Conservation (phyloP, 2,888 invertebrate genomes). For the Onchidella celtica region DNA sequence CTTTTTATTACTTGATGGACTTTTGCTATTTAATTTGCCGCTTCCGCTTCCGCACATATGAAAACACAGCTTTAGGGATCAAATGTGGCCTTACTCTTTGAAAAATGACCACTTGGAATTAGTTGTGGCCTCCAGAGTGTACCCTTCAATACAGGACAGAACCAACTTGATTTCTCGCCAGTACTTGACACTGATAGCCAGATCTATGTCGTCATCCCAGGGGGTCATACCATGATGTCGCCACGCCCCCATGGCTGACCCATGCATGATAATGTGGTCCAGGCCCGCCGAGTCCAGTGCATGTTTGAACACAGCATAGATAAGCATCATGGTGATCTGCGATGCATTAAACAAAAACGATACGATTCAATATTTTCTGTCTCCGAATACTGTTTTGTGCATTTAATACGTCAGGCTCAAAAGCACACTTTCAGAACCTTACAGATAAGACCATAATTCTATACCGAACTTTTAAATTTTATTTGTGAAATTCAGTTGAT, state of each 20-base stretch:
- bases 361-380: no score
- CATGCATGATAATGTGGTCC: conserved; percentile 38
- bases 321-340: conserved; percentile 4
- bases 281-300: conserved; percentile 19
- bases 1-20: no score
- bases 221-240: conserved; percentile 39
- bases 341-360: neutral
- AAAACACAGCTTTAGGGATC: no score
- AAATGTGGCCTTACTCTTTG: conserved; percentile 31
- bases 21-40: no score
- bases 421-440: no score
- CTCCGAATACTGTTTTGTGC: no score
- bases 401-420: no score
- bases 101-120: conserved; percentile 40
- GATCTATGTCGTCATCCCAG: conserved; percentile 45
- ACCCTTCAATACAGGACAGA: conserved; percentile 34
- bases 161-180: conserved; percentile 19
- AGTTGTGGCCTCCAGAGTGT: conserved; percentile 21
- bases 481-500: no score
- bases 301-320: conserved; percentile 35
- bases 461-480: no score
- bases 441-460: no score
- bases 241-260: conserved; percentile 43
- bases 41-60: no score
- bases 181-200: conserved; percentile 29